phyloP scores from a whole-genome alignment of 1,140 invertebrate species.

The Dufourea novaeangliae region DNA sequence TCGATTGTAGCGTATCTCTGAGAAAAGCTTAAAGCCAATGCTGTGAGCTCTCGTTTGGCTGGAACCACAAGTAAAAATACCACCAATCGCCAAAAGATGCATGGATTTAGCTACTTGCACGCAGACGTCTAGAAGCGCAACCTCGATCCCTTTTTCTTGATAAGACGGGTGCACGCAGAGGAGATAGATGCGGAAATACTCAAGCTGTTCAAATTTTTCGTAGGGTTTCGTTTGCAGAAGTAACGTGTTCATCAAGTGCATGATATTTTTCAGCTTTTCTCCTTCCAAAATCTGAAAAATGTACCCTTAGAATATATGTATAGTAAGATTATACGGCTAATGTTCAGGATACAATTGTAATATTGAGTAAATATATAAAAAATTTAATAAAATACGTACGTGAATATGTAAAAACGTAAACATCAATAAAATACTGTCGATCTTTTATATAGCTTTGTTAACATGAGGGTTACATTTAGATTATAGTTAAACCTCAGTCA shows the following conservation, averaged over 20 bases:
- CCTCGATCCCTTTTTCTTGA: conserved; percentile 74
- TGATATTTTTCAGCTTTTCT: conserved; percentile 72
- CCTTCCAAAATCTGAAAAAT: conserved; percentile 67
- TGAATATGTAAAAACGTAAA: no score
- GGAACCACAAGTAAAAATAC: conserved; percentile 81
- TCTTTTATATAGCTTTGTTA: no score
- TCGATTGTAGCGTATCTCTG: conserved; percentile 83
- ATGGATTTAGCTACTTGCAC: conserved; percentile 79
- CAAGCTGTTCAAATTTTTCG: conserved; percentile 65
- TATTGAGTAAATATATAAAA: no score
- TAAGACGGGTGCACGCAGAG: conserved; percentile 79
- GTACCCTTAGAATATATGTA: no score
- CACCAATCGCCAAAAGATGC: conserved; percentile 80
- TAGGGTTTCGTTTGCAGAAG: conserved; percentile 76
- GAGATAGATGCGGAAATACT: conserved; percentile 74
- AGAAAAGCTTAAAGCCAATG: conserved; percentile 80
- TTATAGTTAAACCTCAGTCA: no score
- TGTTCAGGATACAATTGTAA: no score
- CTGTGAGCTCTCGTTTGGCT: conserved; percentile 80
- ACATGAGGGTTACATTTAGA: no score
- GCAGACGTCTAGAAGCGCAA: conserved; percentile 79
- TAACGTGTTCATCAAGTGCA: conserved; percentile 72
- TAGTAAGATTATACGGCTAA: no score
- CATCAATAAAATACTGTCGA: no score
- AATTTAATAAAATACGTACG: no score